Evolutionary conservation across 1,140 invertebrate genomes (phyloP).

Genomic region (Pristionchus pacificus): DNA sequence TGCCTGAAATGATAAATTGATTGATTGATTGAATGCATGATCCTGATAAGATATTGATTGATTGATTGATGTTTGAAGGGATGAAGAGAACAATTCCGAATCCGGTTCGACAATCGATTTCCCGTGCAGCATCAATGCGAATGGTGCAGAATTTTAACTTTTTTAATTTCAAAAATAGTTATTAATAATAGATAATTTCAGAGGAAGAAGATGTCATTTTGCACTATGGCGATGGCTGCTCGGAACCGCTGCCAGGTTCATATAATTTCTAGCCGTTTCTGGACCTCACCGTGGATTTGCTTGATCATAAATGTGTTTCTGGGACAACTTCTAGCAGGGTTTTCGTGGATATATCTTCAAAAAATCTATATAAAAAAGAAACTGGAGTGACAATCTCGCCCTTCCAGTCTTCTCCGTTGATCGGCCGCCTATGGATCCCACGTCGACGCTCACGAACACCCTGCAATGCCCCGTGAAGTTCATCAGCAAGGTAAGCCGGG

Average conservation of each 20-base stretch:
- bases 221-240: slow-evolving; percentile 25
- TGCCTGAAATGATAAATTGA: too few species aligned
- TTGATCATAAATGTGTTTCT: too few species aligned
- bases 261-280: too few species aligned
- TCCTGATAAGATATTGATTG: too few species aligned
- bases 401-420: slow-evolving; percentile 31
- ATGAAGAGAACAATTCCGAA: slow-evolving; percentile 22
- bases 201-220: slow-evolving; percentile 32
- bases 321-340: too few species aligned
- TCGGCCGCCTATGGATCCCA: slow-evolving; percentile 22
- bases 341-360: too few species aligned
- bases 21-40: too few species aligned
- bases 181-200: slow-evolving; percentile 8
- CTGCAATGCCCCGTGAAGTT: slow-evolving; percentile 36
- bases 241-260: too few species aligned
- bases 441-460: slow-evolving; percentile 29
- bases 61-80: too few species aligned
- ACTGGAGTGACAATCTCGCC: too few species aligned
- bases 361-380: too few species aligned
- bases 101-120: slow-evolving; percentile 23
- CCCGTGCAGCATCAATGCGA: slow-evolving; percentile 23
- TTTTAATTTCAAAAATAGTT: slow-evolving; percentile 10
- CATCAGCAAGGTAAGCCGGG: slow-evolving; percentile 26
- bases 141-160: slow-evolving; percentile 9
- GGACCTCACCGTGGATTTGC: too few species aligned